phyloP scores from a whole-genome alignment of 2,113 vertebrate species.

The Neogobius melanostomus region DNA sequence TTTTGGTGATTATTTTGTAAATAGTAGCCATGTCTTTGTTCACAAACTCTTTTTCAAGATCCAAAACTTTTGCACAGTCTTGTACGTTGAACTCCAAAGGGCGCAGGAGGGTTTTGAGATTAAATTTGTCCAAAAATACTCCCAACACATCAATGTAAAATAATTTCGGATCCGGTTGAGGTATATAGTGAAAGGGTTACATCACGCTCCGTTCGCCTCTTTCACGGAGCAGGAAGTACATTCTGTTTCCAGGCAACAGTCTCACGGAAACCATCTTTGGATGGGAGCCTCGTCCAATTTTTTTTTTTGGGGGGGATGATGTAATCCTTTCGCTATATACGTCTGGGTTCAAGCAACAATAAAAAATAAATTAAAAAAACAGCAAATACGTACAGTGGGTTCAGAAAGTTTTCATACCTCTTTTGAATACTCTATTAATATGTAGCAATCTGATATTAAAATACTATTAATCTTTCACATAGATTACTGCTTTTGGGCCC shows the following conservation, averaged over 20 bases:
- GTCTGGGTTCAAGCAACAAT: constrained; percentile 52
- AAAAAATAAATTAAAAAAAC: constrained; percentile 38
- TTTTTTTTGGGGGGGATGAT: constrained; percentile 23
- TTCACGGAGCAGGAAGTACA: constrained; percentile 41
- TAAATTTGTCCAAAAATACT: constrained; percentile 28
- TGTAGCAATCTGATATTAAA: not conserved
- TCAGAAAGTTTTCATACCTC: too few species aligned
- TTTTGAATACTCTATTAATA: too few species aligned
- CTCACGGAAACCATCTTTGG: constrained; percentile 63
- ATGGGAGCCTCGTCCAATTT: constrained; percentile 40
- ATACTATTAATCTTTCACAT: too few species aligned
- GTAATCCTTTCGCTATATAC: constrained; percentile 51
- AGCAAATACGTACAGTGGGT: constrained; percentile 47
- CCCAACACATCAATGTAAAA: constrained; percentile 42
- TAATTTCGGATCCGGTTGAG: constrained; percentile 55
- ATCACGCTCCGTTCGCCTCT: constrained; percentile 54
- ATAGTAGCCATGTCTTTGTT: too few species aligned
- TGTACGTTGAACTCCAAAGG: constrained; percentile 15
- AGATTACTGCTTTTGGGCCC: too few species aligned
- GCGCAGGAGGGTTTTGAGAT: constrained; percentile 6
- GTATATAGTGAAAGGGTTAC: constrained; percentile 56
- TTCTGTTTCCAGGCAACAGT: constrained; percentile 71
- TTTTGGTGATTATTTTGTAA: not conserved
- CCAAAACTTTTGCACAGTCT: not conserved
- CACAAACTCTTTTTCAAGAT: too few species aligned